Evolutionary conservation across 2,113 vertebrate genomes (phyloP).

Genomic region (Dunckerocampus dactyliophorus): DNA sequence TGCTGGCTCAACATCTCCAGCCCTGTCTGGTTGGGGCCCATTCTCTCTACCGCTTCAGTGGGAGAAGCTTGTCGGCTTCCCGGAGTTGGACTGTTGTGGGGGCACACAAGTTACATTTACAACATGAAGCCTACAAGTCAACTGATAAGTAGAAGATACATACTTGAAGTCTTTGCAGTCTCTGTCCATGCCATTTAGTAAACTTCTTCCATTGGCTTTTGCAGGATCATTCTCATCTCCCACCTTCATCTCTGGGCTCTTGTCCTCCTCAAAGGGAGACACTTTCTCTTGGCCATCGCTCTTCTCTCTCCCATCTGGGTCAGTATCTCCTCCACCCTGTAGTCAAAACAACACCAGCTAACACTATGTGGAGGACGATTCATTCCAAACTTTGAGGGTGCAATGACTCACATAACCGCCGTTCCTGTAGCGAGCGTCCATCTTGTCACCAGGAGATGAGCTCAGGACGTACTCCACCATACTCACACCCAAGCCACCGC

Average conservation of each 20-base stretch:
- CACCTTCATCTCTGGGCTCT: constrained; percentile 90
- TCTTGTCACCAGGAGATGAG: constrained; percentile 97
- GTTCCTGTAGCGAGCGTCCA: constrained; percentile 94
- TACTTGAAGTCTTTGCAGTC: constrained; percentile 99
- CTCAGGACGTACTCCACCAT: constrained; percentile 99
- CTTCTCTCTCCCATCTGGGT: constrained; percentile 91
- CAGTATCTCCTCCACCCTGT: constrained; percentile 89
- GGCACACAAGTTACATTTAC: background rate
- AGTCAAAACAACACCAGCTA: background rate
- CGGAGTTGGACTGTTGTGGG: constrained; percentile 80
- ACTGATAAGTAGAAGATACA: constrained; percentile 5
- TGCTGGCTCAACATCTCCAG: constrained; percentile 88
- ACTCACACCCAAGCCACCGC: constrained; percentile 96
- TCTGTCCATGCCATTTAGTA: constrained; percentile 95
- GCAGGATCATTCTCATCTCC: constrained; percentile 85
- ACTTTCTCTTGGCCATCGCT: constrained; percentile 87
- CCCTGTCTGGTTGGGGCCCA: constrained; percentile 82
- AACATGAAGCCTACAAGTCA: too few species aligned
- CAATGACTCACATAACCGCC: constrained; percentile 88
- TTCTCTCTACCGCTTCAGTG: constrained; percentile 90
- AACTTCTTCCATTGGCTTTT: constrained; percentile 91
- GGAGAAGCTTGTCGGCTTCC: constrained; percentile 95
- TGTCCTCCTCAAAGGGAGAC: constrained; percentile 94
- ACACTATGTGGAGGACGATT: background rate
- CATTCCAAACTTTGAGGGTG: background rate